Evolutionary conservation across 2,113 vertebrate species (phyloP).

Genomic region (Muscicapa adusta): DNA sequence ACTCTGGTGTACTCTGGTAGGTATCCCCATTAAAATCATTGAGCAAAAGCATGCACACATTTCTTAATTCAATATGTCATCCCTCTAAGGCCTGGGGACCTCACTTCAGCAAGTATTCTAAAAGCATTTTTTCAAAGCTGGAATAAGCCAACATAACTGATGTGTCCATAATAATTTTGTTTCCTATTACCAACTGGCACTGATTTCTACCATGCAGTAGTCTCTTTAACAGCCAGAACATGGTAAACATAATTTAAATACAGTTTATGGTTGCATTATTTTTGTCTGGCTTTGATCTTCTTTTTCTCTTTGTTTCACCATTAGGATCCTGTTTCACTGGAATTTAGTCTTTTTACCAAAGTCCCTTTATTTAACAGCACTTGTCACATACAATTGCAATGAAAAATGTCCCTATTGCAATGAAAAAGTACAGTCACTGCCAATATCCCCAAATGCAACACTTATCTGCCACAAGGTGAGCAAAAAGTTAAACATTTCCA

Average conservation of each 20-base stretch:
- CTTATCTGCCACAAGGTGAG: background rate
- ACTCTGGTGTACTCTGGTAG: background rate
- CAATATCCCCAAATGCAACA: background rate
- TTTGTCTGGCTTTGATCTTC: background rate
- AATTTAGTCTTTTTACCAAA: background rate
- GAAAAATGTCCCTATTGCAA: background rate
- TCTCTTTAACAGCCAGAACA: background rate
- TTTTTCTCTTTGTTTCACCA: background rate
- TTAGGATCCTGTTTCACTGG: background rate
- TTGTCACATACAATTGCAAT: background rate
- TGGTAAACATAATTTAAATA: background rate
- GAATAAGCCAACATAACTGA: background rate
- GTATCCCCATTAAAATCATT: slow-evolving; percentile 38
- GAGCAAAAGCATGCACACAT: background rate
- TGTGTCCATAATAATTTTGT: background rate
- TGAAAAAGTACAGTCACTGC: background rate
- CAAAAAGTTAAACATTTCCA: background rate
- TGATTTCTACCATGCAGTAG: background rate
- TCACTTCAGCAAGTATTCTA: slow-evolving; percentile 13
- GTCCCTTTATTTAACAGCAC: background rate
- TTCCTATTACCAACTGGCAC: background rate
- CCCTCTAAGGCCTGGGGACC: slow-evolving; percentile 19
- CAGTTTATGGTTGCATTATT: background rate
- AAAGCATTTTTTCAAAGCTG: slow-evolving; percentile 6
- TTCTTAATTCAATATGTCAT: slow-evolving; percentile 48